Evolutionary conservation across 2,888 invertebrate genomes (phyloP).

Genomic region (Drosophila robusta): DNA sequence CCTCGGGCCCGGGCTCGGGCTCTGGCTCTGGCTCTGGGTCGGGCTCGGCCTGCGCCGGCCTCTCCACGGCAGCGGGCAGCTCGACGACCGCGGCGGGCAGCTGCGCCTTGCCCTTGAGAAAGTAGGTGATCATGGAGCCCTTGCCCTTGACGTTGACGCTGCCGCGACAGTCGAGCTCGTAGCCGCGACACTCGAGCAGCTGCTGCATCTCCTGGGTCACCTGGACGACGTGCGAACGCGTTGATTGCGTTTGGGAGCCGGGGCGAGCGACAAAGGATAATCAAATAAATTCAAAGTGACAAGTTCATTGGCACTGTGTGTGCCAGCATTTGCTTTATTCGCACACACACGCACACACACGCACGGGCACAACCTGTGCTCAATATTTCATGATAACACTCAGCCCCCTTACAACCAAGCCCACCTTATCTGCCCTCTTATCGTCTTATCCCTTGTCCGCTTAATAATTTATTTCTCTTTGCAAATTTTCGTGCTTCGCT

Average conservation of each 20-base stretch:
- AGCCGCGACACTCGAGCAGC: slow-evolving; percentile 91
- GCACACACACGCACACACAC: slow-evolving; percentile 22
- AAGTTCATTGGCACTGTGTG: slow-evolving; percentile 60
- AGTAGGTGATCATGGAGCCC: slow-evolving; percentile 97
- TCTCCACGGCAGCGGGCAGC: background rate
- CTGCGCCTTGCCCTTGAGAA: slow-evolving; percentile 84
- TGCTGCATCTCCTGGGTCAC: slow-evolving; percentile 95
- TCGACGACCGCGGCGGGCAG: slow-evolving; percentile 22
- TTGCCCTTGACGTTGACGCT: slow-evolving; percentile 96
- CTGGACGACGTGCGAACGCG: slow-evolving; percentile 84
- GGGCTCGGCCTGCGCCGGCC: slow-evolving; percentile 6
- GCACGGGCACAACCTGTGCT: slow-evolving; percentile 29
- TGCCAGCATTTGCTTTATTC: slow-evolving; percentile 19
- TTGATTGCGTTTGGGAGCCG: slow-evolving; percentile 35
- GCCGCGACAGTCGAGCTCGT: slow-evolving; percentile 93
- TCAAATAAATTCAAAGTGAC: slow-evolving; percentile 71
- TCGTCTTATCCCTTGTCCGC: slow-evolving; percentile 13
- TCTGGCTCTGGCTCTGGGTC: slow-evolving; percentile 4
- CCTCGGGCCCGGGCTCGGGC: background rate
- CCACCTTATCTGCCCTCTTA: background rate
- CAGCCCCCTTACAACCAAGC: background rate
- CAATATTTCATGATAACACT: slow-evolving; percentile 73
- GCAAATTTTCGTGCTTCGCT: slow-evolving; percentile 61
- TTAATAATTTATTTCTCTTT: slow-evolving; percentile 75
- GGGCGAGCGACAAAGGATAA: slow-evolving; percentile 14